Percentiles rank a stretch among this genome's conserved stretches.
Evolutionary conservation across 2,113 vertebrate genomes (phyloP).

Genomic region (Myodes glareolus): DNA sequence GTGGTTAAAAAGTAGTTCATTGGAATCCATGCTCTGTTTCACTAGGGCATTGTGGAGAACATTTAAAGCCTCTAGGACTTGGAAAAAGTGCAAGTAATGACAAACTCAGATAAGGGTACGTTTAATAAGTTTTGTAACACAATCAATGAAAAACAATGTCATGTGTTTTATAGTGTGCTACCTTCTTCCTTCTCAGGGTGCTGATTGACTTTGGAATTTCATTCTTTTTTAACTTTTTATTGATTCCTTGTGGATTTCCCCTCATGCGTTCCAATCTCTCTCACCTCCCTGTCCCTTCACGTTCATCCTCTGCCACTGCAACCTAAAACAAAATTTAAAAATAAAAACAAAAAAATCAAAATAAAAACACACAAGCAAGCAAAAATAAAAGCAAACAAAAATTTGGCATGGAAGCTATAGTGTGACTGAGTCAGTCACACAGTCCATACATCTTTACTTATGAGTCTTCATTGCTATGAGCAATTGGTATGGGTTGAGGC

Average conservation of each 20-base stretch:
- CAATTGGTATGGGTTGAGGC: neutral
- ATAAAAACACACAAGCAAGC: neutral
- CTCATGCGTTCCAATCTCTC: too few relatives aligned
- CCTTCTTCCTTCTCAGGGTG: neutral
- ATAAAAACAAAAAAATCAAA: neutral
- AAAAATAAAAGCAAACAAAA: neutral
- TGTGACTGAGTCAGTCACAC: neutral
- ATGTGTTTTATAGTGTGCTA: neutral
- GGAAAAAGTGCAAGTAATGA: neutral
- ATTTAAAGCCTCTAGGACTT: neutral
- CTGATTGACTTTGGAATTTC: neutral
- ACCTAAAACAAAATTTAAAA: neutral
- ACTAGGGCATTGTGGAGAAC: neutral
- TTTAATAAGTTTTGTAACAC: constrained; percentile 16
- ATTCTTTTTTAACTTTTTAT: too few relatives aligned
- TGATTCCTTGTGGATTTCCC: too few relatives aligned
- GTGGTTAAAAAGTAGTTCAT: neutral
- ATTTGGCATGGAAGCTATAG: neutral
- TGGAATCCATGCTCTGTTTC: neutral
- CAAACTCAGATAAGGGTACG: neutral
- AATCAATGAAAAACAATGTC: neutral
- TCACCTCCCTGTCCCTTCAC: neutral
- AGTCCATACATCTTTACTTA: neutral
- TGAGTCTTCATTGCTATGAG: neutral
- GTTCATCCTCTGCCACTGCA: neutral